Percentiles rank a stretch among this genome's conserved stretches.
phyloP scores from a whole-genome alignment of 2,888 invertebrate genomes.

The Campaea margaritaria region DNA sequence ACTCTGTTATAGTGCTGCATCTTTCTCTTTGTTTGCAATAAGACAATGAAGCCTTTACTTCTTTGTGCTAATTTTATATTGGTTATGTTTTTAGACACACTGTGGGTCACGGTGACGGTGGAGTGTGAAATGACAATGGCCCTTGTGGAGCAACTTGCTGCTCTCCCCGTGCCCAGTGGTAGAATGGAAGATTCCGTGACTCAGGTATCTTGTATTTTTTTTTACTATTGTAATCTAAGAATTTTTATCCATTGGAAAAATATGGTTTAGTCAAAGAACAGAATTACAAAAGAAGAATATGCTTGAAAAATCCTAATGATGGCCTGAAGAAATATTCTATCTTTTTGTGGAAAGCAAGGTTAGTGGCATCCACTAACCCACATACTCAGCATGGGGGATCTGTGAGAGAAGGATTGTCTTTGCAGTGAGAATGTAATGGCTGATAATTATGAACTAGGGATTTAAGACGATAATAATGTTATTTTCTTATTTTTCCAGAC shows the following conservation, averaged over 20 bases:
- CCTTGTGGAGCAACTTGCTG: constrained; percentile 90
- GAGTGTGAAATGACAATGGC: constrained; percentile 92
- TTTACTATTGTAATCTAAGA: too few relatives aligned
- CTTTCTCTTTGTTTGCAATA: constrained; percentile 2
- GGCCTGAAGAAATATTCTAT: too few relatives aligned
- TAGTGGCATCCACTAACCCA: too few relatives aligned
- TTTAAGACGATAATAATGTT: too few relatives aligned
- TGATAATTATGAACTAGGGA: too few relatives aligned
- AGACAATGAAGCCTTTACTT: constrained; percentile 12
- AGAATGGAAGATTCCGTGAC: constrained; percentile 64
- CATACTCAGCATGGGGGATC: too few relatives aligned
- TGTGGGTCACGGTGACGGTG: constrained; percentile 93
- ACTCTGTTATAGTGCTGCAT: neutral
- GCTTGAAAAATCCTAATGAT: too few relatives aligned
- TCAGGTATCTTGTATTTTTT: constrained; percentile 56
- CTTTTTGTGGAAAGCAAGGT: too few relatives aligned
- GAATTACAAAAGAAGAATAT: too few relatives aligned
- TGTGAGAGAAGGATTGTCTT: too few relatives aligned
- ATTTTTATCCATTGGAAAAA: neutral
- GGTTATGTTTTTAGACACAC: constrained; percentile 86
- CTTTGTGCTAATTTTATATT: constrained; percentile 20
- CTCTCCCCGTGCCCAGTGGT: constrained; percentile 78
- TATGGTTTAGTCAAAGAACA: too few relatives aligned
- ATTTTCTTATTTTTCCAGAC: constrained; percentile 68
- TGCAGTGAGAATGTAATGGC: too few relatives aligned